Conservation (phyloP, 2,888 invertebrate genomes). For the Pelosia muscerda region DNA sequence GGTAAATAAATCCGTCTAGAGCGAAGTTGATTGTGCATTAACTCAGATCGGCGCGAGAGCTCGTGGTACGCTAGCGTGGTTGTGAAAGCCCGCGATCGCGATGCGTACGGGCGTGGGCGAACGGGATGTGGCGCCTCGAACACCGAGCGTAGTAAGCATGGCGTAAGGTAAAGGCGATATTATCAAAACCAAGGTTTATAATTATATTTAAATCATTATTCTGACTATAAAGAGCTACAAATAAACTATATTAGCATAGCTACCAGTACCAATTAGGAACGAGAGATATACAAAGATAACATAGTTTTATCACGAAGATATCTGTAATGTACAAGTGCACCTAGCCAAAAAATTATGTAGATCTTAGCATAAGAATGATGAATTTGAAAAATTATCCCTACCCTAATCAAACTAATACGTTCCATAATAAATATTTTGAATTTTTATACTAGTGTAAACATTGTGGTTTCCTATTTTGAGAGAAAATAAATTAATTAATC, state of each 20-base stretch:
- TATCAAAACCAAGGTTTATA: slow-evolving; percentile 4
- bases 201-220: background rate
- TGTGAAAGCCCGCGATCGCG: slow-evolving; percentile 81
- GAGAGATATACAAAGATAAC: too few relatives aligned
- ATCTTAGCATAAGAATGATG: too few relatives aligned
- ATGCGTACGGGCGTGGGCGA: slow-evolving; percentile 80
- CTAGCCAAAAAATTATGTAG: too few relatives aligned
- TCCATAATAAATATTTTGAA: too few relatives aligned
- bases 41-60: slow-evolving; percentile 44
- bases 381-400: too few relatives aligned
- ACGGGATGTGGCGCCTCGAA: slow-evolving; percentile 74
- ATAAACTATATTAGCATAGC: background rate
- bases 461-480: too few relatives aligned
- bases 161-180: slow-evolving; percentile 42
- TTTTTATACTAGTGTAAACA: too few relatives aligned
- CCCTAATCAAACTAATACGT: too few relatives aligned
- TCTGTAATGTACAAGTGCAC: too few relatives aligned
- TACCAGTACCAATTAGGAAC: background rate
- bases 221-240: background rate
- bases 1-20: slow-evolving; percentile 49
- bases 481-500: too few relatives aligned
- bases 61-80: slow-evolving; percentile 65
- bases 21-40: slow-evolving; percentile 46
- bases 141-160: slow-evolving; percentile 47
- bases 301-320: too few relatives aligned